Base-by-base conservation (phyloP, 2,888 invertebrate genomes). In the Hesperia comma region DNA sequence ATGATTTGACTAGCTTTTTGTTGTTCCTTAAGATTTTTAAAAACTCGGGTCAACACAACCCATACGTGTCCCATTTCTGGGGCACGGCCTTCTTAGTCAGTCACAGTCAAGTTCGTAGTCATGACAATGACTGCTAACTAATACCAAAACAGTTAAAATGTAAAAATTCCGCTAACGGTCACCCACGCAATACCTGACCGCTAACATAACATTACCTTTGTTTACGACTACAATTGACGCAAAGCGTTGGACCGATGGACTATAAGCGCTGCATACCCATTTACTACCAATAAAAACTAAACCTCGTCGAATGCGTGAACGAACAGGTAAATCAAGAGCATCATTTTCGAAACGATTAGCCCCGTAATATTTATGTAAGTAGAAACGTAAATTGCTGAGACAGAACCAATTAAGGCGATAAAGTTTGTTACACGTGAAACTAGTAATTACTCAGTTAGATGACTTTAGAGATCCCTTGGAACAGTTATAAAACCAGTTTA, bases 381-480 rank as follows among this genome's bases (percentile, higher is more conserved):
- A 73, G 74, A 77, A 74, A 77, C 78, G 77, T 77, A 76, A 77
- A 76, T 78, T 75, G 74, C 74, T 73, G 69, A 76, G 78, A 74
- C 80, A 80, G 77, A 80, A 80, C 78, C 77, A 82, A 83, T 84
- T 82, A 80, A 74, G 74, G 71, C 71, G 74, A 73, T 75, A 73
- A 75, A 74, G 72, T 74, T 72, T 73, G 75, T 76, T 74, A 75
- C 69, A 73, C 69, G 63, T 69, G 68, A 73, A 68, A 71, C 69
- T 68, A 68, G 71, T 70, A 70, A 72, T 73, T 70, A 70, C 68
- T 72, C 70, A 70, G 61, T 57, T 60, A 68, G 69, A 67, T 69
- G 53, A 58, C 51, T 61, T 64, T 56, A 51, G 41, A 51, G 41
- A 58, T 51, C 53, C 64, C 32, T 14, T 15, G 32, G 19, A 6